phyloP scores from a whole-genome alignment of 2,888 invertebrate genomes.

The Nysson spinosus region DNA sequence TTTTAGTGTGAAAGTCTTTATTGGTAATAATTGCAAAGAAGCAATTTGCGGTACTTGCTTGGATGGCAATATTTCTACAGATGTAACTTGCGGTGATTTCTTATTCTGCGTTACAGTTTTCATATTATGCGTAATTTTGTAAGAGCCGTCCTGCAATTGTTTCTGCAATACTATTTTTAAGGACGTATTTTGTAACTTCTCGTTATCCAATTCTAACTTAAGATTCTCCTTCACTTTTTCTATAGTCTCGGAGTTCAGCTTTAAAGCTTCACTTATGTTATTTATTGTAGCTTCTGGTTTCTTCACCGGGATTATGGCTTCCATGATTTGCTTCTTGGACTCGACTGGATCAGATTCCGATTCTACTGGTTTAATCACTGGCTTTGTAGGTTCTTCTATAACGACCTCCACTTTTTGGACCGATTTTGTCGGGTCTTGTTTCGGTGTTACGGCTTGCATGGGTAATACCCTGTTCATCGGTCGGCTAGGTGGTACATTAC shows the following conservation, averaged over 20 bases:
- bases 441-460: constrained; percentile 83
- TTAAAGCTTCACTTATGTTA: constrained; percentile 37
- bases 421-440: constrained; percentile 75
- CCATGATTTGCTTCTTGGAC: constrained; percentile 40
- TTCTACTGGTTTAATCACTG: constrained; percentile 61
- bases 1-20: constrained; percentile 75
- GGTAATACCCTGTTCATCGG: constrained; percentile 89
- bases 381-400: constrained; percentile 70
- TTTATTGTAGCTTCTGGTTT: constrained; percentile 32
- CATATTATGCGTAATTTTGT: constrained; percentile 77
- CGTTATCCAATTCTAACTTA: constrained; percentile 56
- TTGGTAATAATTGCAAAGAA: constrained; percentile 76
- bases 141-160: constrained; percentile 77
- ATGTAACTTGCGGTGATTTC: constrained; percentile 58
- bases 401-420: constrained; percentile 62
- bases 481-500: constrained; percentile 77
- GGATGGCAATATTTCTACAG: constrained; percentile 62
- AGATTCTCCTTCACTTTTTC: constrained; percentile 61
- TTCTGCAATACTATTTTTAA: constrained; percentile 79
- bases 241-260: constrained; percentile 48
- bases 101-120: constrained; percentile 58
- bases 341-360: constrained; percentile 47
- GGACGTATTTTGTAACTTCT: constrained; percentile 66
- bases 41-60: constrained; percentile 65
- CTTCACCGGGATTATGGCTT: constrained; percentile 36